Evolutionary conservation across 2,113 vertebrate genomes (phyloP).

Genomic region (Bufo gargarizans): DNA sequence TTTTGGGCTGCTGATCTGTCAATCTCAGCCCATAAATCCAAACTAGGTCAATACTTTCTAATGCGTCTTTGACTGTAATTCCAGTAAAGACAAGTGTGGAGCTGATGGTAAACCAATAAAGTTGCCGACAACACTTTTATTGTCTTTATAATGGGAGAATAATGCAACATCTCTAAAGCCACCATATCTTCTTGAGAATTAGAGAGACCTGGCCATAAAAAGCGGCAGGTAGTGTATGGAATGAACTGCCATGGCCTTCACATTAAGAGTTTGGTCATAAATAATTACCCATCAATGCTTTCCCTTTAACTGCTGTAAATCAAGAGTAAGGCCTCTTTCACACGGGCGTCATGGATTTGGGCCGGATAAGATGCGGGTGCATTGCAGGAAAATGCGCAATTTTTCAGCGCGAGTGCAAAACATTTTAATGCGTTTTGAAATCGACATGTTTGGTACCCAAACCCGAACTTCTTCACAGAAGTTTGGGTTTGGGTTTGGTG

Average conservation of each 20-base stretch:
- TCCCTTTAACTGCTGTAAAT: not conserved
- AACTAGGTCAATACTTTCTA: constrained; percentile 49
- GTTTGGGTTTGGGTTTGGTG: too few relatives aligned
- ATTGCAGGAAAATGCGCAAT: too few relatives aligned
- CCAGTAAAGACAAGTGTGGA: constrained; percentile 45
- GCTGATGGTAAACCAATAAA: constrained; percentile 32
- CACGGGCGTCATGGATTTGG: too few relatives aligned
- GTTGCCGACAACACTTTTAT: not conserved
- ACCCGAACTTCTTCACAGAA: too few relatives aligned
- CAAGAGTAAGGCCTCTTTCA: not conserved
- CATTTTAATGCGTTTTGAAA: not conserved
- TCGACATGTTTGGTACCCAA: not conserved
- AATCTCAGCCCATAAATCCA: constrained; percentile 46
- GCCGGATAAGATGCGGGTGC: too few relatives aligned
- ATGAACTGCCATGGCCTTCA: not conserved
- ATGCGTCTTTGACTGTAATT: constrained; percentile 37
- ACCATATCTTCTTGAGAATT: not conserved
- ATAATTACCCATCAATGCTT: not conserved
- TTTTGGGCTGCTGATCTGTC: constrained; percentile 51
- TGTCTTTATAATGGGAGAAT: not conserved
- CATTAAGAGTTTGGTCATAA: not conserved
- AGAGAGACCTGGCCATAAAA: not conserved
- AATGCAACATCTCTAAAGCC: constrained; percentile 18
- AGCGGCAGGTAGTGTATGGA: not conserved
- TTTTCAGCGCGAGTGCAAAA: too few relatives aligned